A percentile compares a stretch with the other conserved stretches of the same genome.
Conservation (phyloP, 2,888 invertebrate genomes). For the Odontocerum albicorne region DNA sequence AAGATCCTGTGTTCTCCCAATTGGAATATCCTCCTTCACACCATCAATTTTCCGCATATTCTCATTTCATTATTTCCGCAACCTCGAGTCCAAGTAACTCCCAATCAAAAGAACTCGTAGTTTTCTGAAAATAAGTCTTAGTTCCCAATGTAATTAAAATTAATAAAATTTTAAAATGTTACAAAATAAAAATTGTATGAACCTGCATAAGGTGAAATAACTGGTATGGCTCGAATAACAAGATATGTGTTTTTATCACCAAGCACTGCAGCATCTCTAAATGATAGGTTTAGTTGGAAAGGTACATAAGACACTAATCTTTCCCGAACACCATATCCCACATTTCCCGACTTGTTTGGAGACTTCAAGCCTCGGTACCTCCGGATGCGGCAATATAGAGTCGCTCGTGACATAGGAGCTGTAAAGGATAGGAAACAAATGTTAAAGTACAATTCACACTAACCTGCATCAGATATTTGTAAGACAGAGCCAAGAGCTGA, state of each 20-base stretch:
- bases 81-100: no score
- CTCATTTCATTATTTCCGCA: no score
- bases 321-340: conserved; percentile 64
- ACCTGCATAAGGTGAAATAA: conserved; percentile 79
- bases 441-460: no score
- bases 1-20: no score
- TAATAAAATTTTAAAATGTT: no score
- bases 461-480: no score
- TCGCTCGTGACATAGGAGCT: conserved; percentile 20
- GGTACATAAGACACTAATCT: conserved; percentile 66
- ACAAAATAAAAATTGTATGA: conserved; percentile 37
- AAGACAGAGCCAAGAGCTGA: no score
- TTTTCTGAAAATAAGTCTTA: no score
- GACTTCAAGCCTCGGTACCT: conserved; percentile 64
- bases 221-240: conserved; percentile 72
- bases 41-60: no score
- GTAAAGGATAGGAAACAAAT: conserved; percentile 1
- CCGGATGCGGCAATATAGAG: conserved; percentile 58
- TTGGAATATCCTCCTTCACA: no score
- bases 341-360: conserved; percentile 22
- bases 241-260: conserved; percentile 59
- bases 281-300: conserved; percentile 70
- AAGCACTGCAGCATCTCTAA: conserved; percentile 63
- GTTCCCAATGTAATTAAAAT: no score
- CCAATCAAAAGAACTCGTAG: no score